Percentiles rank a stretch among this genome's conserved stretches.
phyloP scores from a whole-genome alignment of 2,888 invertebrate genomes.

The Theodoxus fluviatilis region DNA sequence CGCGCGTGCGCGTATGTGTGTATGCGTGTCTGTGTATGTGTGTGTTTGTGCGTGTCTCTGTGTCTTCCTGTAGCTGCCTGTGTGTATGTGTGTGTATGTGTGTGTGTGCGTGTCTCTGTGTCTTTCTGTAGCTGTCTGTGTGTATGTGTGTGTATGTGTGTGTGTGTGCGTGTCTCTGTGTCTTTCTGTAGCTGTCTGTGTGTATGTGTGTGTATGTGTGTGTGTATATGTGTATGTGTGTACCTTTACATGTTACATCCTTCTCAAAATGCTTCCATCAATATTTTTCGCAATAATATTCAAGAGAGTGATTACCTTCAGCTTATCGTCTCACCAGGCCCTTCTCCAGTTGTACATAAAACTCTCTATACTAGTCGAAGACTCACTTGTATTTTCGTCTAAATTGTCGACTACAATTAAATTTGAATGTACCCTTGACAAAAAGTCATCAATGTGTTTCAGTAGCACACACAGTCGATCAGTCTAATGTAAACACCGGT shows the following conservation, averaged over 20 bases:
- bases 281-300: too few species aligned
- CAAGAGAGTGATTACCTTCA: too few species aligned
- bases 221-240: neutral
- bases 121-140: neutral
- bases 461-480: too few species aligned
- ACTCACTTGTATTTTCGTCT: too few species aligned
- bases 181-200: neutral
- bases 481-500: too few species aligned
- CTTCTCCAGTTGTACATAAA: too few species aligned
- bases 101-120: neutral
- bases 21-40: neutral
- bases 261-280: too few species aligned
- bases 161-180: neutral
- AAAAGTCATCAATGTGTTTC: too few species aligned
- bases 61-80: neutral
- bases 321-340: too few species aligned
- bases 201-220: neutral
- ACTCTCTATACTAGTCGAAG: too few species aligned
- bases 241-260: neutral
- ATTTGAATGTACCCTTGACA: too few species aligned
- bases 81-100: conserved; percentile 3
- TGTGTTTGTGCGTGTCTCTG: conserved; percentile 2
- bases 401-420: too few species aligned
- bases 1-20: neutral
- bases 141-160: conserved; percentile 9